Percentiles rank a stretch among this genome's conserved stretches.
These are phyloP conservation scores for Opisthograptis luteolata DNA, from an alignment of 2,888 invertebrate genomes.

Conservation along the genomic window DNA sequence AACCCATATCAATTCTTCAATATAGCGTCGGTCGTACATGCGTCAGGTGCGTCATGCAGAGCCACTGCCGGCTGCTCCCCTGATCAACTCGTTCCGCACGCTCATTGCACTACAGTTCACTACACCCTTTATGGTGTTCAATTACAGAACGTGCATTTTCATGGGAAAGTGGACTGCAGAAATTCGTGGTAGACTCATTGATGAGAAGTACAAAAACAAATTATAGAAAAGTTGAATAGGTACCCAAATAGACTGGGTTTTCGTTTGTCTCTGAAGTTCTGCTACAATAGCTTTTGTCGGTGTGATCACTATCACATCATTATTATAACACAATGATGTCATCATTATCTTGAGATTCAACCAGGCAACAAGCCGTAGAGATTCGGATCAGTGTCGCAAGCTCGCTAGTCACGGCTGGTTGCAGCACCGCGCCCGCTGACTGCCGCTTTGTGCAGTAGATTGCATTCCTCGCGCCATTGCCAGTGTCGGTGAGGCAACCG, in stretches of 20 bases:
- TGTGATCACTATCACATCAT: conserved; percentile 8
- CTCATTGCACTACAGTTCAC: too few species aligned
- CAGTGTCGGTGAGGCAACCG: conserved; percentile 15
- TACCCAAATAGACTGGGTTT: too few species aligned
- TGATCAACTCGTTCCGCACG: too few species aligned
- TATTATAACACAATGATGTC: conserved; percentile 5
- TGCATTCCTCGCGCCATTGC: conserved; percentile 26
- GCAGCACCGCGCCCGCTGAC: conserved; percentile 27
- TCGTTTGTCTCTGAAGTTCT: background rate
- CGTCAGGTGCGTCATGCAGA: too few species aligned
- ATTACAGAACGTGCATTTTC: background rate
- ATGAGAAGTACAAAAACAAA: too few species aligned
- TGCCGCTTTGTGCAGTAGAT: conserved; percentile 32
- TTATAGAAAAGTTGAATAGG: too few species aligned
- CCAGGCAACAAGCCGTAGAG: conserved; percentile 8
- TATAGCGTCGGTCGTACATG: too few species aligned
- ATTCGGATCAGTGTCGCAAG: conserved; percentile 22
- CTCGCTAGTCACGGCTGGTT: conserved; percentile 32
- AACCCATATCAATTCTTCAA: too few species aligned
- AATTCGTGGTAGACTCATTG: too few species aligned
- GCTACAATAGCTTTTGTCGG: background rate
- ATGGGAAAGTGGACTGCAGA: background rate
- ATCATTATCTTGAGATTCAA: conserved; percentile 1
- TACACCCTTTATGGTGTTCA: background rate
- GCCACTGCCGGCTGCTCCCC: too few species aligned